Percentiles rank a stretch among this genome's conserved stretches.
Evolutionary conservation across 2,797 vertebrate species (phyloP).

Genomic region (Sylvia borin): DNA sequence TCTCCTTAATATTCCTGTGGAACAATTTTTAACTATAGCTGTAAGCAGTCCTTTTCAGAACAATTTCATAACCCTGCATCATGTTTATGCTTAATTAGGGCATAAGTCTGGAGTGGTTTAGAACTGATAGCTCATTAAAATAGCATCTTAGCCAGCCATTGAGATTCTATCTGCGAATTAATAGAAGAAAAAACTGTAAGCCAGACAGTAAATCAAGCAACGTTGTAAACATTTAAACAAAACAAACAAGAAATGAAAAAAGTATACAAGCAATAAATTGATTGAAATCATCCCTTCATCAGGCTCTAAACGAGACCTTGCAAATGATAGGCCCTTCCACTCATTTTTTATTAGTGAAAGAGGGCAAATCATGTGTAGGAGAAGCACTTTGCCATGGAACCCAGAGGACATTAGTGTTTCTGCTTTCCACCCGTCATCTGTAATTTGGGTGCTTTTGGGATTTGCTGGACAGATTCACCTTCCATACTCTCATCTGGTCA

Average conservation of each 20-base stretch:
- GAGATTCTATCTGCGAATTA: not conserved
- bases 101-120: not conserved
- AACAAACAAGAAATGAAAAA: not conserved
- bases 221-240: not conserved
- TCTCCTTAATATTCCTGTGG: not conserved
- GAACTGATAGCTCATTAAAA: not conserved
- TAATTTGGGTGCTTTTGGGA: not conserved
- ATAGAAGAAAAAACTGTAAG: not conserved
- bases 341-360: not conserved
- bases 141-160: not conserved
- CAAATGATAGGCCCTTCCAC: not conserved
- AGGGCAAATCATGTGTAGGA: not conserved
- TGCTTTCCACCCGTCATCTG: not conserved
- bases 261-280: fast-evolving
- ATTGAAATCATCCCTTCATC: not conserved
- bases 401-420: not conserved
- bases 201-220: not conserved
- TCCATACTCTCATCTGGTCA: not conserved
- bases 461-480: not conserved
- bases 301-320: not conserved
- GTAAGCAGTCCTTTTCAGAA: not conserved
- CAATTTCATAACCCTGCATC: not conserved
- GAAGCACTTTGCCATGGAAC: not conserved
- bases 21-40: not conserved
- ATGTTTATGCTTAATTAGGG: not conserved